These are phyloP conservation scores for Blennius ocellaris DNA, from an alignment of 2,113 vertebrate species.

Conservation along the genomic window DNA sequence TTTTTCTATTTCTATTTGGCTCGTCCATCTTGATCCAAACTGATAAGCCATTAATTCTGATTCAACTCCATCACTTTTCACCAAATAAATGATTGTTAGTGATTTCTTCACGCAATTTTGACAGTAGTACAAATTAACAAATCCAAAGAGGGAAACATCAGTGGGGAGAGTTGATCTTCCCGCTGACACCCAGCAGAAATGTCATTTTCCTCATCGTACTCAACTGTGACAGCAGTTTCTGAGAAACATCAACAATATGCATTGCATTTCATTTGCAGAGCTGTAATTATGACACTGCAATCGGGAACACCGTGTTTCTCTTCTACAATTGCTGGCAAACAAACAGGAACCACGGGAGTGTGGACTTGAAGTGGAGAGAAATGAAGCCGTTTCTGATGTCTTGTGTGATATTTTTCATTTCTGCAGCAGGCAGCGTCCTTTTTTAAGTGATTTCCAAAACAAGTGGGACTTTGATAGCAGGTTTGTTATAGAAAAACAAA, in stretches of 20 bases:
- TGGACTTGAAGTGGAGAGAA: neutral
- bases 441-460: neutral
- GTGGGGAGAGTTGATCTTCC: neutral
- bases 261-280: slow-evolving; percentile 23
- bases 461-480: neutral
- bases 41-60: slow-evolving; percentile 25
- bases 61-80: slow-evolving; percentile 16
- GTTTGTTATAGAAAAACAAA: neutral
- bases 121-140: slow-evolving; percentile 2
- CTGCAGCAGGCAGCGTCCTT: neutral
- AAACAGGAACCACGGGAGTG: slow-evolving; percentile 17
- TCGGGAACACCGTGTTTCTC: neutral
- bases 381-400: neutral
- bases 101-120: slow-evolving; percentile 1
- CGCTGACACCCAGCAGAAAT: slow-evolving; percentile 10
- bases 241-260: slow-evolving; percentile 13
- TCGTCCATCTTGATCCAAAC: slow-evolving; percentile 29
- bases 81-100: slow-evolving; percentile 31
- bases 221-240: slow-evolving; percentile 32
- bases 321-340: neutral
- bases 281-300: neutral
- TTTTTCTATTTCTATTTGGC: neutral
- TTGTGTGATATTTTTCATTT: neutral
- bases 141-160: slow-evolving; percentile 1
- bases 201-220: slow-evolving; percentile 1